These are phyloP conservation scores for Carapus acus DNA, from an alignment of 2,797 vertebrate species.

Conservation along the genomic window DNA sequence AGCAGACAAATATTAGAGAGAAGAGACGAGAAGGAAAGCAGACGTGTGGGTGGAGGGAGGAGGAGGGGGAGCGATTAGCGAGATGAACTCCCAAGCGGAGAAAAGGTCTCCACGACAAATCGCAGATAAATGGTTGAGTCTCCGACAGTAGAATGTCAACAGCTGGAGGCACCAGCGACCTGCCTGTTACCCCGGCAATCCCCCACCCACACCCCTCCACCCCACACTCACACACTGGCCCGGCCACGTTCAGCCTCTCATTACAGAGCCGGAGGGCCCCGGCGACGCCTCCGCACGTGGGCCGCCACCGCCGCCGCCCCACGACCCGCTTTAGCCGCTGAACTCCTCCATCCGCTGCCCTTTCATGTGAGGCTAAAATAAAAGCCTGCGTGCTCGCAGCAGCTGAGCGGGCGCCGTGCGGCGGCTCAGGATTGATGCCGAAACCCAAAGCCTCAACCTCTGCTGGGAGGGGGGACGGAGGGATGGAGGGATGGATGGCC, in stretches of 20 bases:
- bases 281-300: background rate
- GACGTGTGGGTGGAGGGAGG: too few species aligned
- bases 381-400: background rate
- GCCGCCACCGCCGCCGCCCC: slow-evolving; percentile 2
- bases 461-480: slow-evolving; percentile 6
- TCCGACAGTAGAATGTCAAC: too few species aligned
- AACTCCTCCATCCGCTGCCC: slow-evolving; percentile 9
- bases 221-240: background rate
- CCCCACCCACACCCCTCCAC: too few species aligned
- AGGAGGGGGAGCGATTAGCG: too few species aligned
- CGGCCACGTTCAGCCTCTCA: background rate
- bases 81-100: slow-evolving; percentile 10
- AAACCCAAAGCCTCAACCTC: slow-evolving; percentile 44
- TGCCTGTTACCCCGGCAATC: too few species aligned
- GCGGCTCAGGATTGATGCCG: slow-evolving; percentile 29
- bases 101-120: slow-evolving; percentile 20
- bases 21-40: slow-evolving; percentile 35
- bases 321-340: slow-evolving; percentile 9
- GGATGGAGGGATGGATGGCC: slow-evolving; percentile 3
- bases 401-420: slow-evolving; percentile 38
- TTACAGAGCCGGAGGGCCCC: background rate
- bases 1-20: slow-evolving; percentile 49
- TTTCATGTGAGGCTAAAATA: slow-evolving; percentile 16
- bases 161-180: too few species aligned
- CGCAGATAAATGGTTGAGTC: too few species aligned